Base-by-base conservation (phyloP, 2,888 invertebrate species). In the Nemotelus nigrinus region DNA sequence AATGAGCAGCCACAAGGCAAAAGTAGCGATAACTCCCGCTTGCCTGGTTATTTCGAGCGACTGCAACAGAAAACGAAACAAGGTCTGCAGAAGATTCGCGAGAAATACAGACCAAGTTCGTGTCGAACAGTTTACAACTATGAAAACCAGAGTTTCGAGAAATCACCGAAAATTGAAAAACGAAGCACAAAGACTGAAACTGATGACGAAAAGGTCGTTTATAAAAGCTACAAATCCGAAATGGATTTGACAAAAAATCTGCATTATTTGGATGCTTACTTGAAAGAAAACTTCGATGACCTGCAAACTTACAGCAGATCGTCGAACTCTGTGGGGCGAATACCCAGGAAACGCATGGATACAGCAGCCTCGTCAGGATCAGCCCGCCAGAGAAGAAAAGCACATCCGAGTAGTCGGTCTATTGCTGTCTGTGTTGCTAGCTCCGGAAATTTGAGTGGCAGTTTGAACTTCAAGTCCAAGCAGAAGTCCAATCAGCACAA, bases 191-290 rank as follows among this genome's bases (percentile, higher is more conserved):
- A 70, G 39, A 50, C 68, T 60, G n/a, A 44, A 50, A 47, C 43
- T n/a, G 72, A 68, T 8, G 63, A 74, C 50, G 70, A 48, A 74
- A 80, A 70, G 53, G 76, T 85, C 25, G 82, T 86, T 64, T 87
- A 87, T 78, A 87, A 87, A 81, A 87, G 87, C 80, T 87, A 87
- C 80, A 87, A 87, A 77, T 87, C 87, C 1, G 87, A 87, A 81
- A 83, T 87, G 58, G 87, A 87, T 81, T 82, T 87, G 3, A 86
- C 87, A 55, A 86, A 86, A 78, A 87, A 87, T 80, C 81, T 87
- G 4, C 85, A 86, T 79, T 87, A 86, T 75, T 80, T 87, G 70
- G 87, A 87, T 78, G 85, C 86, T 3, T 87, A 87, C 79, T 79
- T 87, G n/a, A 86, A 86, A 81, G 85, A 87, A 77, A 87, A 87